These are phyloP conservation scores for Scaptomyza tumidula DNA, from an alignment of 2,888 invertebrate genomes.

Conservation along the genomic window DNA sequence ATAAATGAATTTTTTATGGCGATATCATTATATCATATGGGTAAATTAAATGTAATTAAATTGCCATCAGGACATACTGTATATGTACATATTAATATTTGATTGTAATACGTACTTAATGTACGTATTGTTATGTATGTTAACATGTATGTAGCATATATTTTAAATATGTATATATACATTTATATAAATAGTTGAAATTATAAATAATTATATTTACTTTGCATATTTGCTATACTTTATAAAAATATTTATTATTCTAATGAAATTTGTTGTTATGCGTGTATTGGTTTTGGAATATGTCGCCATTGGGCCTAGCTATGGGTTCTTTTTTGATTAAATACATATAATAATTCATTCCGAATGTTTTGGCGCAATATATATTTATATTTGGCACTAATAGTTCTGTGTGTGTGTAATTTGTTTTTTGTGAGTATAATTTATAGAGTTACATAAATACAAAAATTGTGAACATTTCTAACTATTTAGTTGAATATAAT, in stretches of 20 bases:
- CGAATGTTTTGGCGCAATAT: slow-evolving; percentile 66
- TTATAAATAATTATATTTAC: slow-evolving; percentile 55
- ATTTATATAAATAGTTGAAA: slow-evolving; percentile 49
- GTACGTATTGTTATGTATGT: slow-evolving; percentile 18
- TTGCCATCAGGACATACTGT: slow-evolving; percentile 39
- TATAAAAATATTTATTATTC: slow-evolving; percentile 69
- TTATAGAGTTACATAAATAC: slow-evolving; percentile 41
- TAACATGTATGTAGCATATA: slow-evolving; percentile 29
- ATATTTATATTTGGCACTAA: slow-evolving; percentile 76
- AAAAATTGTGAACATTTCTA: slow-evolving; percentile 51
- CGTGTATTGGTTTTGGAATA: slow-evolving; percentile 39
- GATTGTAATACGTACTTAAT: background rate
- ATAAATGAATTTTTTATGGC: slow-evolving; percentile 28
- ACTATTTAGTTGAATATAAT: slow-evolving; percentile 46
- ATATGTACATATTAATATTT: slow-evolving; percentile 33
- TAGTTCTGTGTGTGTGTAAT: slow-evolving; percentile 42
- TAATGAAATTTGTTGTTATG: slow-evolving; percentile 40
- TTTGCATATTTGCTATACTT: slow-evolving; percentile 57
- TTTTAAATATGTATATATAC: slow-evolving; percentile 20
- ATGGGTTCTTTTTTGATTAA: slow-evolving; percentile 23
- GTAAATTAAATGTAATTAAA: slow-evolving; percentile 39
- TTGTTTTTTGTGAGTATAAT: background rate
- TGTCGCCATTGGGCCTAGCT: slow-evolving; percentile 46
- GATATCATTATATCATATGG: slow-evolving; percentile 33
- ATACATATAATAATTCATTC: slow-evolving; percentile 48